Percentiles rank a stretch among this genome's conserved stretches.
phyloP scores from a whole-genome alignment of 30 jellyfish, hydroid and myxozoan genomes.

The Morbakka virulenta region DNA sequence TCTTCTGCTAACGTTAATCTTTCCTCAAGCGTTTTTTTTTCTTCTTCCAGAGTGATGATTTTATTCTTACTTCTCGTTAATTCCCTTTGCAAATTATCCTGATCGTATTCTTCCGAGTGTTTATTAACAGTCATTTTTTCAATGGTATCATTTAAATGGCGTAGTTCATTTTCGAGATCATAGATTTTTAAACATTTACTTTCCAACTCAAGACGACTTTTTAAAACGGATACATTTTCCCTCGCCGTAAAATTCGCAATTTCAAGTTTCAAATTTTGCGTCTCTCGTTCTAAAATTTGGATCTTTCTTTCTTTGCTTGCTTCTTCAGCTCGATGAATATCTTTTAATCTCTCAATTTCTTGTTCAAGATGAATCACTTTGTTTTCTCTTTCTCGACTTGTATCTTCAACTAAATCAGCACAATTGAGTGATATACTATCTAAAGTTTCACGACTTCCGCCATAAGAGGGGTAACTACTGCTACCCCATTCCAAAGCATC shows the following conservation, averaged over 20 bases:
- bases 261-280: constrained; percentile 67
- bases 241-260: constrained; percentile 79
- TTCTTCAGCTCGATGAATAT: constrained; percentile 56
- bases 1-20: constrained; percentile 84
- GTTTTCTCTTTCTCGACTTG: constrained; percentile 28
- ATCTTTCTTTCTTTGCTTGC: constrained; percentile 67
- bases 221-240: constrained; percentile 78
- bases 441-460: constrained; percentile 61
- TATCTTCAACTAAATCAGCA: constrained; percentile 27
- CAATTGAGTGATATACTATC: constrained; percentile 19
- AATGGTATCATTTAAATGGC: constrained; percentile 46
- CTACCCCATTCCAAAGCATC: constrained; percentile 52
- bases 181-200: constrained; percentile 66
- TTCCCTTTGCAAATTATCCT: constrained; percentile 50
- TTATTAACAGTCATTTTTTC: constrained; percentile 33
- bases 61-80: constrained; percentile 55
- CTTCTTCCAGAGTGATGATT: constrained; percentile 68
- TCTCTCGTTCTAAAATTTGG: constrained; percentile 68
- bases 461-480: constrained; percentile 33
- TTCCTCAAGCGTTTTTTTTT: constrained; percentile 73
- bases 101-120: constrained; percentile 37
- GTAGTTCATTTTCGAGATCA: constrained; percentile 71
- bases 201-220: constrained; percentile 74
- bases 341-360: constrained; percentile 66
- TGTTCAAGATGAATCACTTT: constrained; percentile 50